Base-by-base conservation (phyloP, 2,113 vertebrate genomes). In the Percina caprodes region DNA sequence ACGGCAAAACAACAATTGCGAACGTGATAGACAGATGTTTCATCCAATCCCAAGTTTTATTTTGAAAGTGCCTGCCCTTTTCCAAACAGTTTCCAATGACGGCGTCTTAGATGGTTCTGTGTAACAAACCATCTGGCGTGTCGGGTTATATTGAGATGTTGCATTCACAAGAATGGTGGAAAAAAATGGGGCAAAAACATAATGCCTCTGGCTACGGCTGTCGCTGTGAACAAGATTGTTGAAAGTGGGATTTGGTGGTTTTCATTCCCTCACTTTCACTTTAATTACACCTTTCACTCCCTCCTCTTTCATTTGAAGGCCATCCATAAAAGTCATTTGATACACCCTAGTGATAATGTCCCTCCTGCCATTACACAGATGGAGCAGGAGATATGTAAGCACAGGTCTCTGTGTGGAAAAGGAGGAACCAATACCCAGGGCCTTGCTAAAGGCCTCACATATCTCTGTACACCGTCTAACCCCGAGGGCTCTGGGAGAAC, bases 351-450 rank as follows among this genome's bases (percentile, higher is more conserved):
- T 80, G 80, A 91, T 90, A 85, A 91, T 87, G 81, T 88, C 65
- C 82, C 87, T 83, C 82, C 75, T 88, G 74, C 49, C 70, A 62
- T 76, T 78, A 90, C 54, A 85, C 80, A 89, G 91, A 93, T 90
- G 30, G 83, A 72, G 69, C 24, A n/a, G 21, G 24, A 72, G 71
- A 80, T 85, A 69, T 5, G 2, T 30, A 49, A 59, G 26, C 74
- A 55, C 81, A 77, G 74, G 48, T 77, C 23, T 61, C 12, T 23
- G 54, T 52, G 61, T 15, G 66, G 4, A 33, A 14, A 30, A 51
- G 35, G 49, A 35, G 10, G 52, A 61, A 56, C 51, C 6, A 45
- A 39, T 72, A 81, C 62, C 55, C n/a, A 46, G 82, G 75, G 79
- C 30, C 54, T 74, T 77, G 79, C 78, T 83, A 83, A 63, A 75